A percentile compares a stretch with the other conserved stretches of the same genome.
Evolutionary conservation across 2,888 invertebrate genomes (phyloP).

Genomic region (Junonia oenone): DNA sequence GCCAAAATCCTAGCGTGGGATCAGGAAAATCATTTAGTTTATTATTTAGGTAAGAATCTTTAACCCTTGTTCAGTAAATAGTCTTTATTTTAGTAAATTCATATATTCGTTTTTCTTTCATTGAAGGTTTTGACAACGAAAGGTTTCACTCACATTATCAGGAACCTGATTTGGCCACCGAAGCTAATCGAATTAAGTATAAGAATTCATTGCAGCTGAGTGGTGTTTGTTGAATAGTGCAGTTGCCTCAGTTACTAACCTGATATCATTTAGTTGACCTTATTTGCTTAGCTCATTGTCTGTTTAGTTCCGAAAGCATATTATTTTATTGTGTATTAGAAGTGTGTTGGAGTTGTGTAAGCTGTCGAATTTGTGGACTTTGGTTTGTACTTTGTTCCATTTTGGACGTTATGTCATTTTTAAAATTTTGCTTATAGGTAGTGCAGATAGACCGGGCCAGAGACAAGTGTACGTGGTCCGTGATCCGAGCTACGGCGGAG

Average conservation of each 20-base stretch:
- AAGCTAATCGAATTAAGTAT: slow-evolving; percentile 75
- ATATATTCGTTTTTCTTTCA: slow-evolving; percentile 40
- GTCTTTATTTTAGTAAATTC: slow-evolving; percentile 12
- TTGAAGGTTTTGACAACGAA: slow-evolving; percentile 68
- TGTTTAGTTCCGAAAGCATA: slow-evolving; percentile 17
- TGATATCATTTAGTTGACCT: slow-evolving; percentile 22
- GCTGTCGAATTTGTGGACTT: slow-evolving; percentile 16
- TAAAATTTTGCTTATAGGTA: slow-evolving; percentile 72
- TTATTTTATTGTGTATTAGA: slow-evolving; percentile 17
- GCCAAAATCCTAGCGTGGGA: slow-evolving; percentile 91
- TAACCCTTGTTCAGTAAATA: background rate
- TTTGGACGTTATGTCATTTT: background rate
- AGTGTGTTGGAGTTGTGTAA: slow-evolving; percentile 16
- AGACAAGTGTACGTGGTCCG: slow-evolving; percentile 92
- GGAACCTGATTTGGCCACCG: slow-evolving; percentile 63
- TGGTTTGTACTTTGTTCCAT: slow-evolving; percentile 7
- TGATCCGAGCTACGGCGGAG: slow-evolving; percentile 84
- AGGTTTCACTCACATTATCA: slow-evolving; percentile 56
- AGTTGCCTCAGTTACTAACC: slow-evolving; percentile 31
- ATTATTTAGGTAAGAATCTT: slow-evolving; percentile 75
- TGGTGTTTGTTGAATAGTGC: slow-evolving; percentile 43
- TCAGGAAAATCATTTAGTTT: slow-evolving; percentile 89
- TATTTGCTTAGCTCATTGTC: slow-evolving; percentile 23
- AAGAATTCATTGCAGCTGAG: slow-evolving; percentile 60
- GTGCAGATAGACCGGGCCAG: slow-evolving; percentile 91